These are phyloP conservation scores for Willowsia nigromaculata DNA, from an alignment of 2,888 invertebrate genomes.

Conservation along the genomic window DNA sequence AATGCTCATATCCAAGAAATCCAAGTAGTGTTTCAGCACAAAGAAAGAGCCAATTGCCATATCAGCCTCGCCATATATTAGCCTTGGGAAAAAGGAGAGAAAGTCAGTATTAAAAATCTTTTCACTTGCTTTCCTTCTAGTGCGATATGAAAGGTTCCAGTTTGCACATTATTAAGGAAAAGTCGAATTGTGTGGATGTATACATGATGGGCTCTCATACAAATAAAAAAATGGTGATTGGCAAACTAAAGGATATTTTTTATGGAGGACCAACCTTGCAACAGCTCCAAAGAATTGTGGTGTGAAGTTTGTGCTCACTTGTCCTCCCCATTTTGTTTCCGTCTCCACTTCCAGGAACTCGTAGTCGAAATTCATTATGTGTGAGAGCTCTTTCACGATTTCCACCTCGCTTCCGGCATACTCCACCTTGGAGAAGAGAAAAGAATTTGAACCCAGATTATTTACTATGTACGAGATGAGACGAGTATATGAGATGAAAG, in stretches of 20 bases:
- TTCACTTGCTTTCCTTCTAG: not conserved
- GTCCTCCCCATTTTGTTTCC: constrained; percentile 72
- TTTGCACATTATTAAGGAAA: too few species aligned
- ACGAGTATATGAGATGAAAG: not conserved
- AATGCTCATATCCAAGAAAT: constrained; percentile 78
- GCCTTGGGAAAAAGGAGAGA: constrained; percentile 11
- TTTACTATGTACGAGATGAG: not conserved
- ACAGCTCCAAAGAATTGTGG: constrained; percentile 75
- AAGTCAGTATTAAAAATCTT: constrained; percentile 15
- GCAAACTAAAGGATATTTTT: not conserved
- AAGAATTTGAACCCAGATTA: not conserved
- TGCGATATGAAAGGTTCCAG: too few species aligned
- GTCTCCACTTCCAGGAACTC: constrained; percentile 75
- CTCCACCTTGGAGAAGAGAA: constrained; percentile 62
- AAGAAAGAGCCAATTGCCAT: constrained; percentile 78
- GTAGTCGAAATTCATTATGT: constrained; percentile 78
- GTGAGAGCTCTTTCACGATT: constrained; percentile 74
- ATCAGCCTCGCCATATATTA: constrained; percentile 77
- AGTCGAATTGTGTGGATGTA: too few species aligned
- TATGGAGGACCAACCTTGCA: constrained; percentile 50
- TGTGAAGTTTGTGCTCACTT: constrained; percentile 42
- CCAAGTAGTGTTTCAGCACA: constrained; percentile 76
- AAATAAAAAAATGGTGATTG: not conserved
- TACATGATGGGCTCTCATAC: constrained; percentile 3
- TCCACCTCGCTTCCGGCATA: constrained; percentile 78